Base-by-base conservation (phyloP, 1,140 invertebrate species). In the Adelges cooleyi region DNA sequence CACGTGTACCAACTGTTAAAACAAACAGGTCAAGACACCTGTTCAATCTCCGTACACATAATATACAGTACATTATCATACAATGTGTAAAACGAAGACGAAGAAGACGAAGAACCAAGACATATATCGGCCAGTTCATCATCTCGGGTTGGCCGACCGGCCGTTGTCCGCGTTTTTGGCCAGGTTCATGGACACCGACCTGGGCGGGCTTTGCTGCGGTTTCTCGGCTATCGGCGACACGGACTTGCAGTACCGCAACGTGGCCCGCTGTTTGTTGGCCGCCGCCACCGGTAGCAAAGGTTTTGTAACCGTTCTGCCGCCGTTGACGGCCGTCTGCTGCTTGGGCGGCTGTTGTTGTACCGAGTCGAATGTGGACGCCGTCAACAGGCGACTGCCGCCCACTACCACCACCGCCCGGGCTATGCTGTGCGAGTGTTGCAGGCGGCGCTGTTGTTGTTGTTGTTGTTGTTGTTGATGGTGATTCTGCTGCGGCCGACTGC, bases 101-200 rank as follows among this genome's bases (percentile, higher is more conserved):
- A n/a, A n/a, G n/a, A n/a, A n/a, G n/a, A n/a, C n/a, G n/a, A n/a
- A n/a, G n/a, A n/a, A n/a, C n/a, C n/a, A n/a, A n/a, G n/a, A n/a
- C n/a, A n/a, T n/a, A n/a, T n/a, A n/a, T n/a, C n/a, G n/a, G 29
- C 2, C 10, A 13, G 40, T 20, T 20, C 18, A 56, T 62, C 56
- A 62, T 13, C 42, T 62, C 17, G n/a, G 23, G 15, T 25, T 33
- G 5, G 46, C 17, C 23, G 27, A 25, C 46, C 56, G 38, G n/a
- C 33, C 11, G 22, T 9, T 15, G 38, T n/a, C 22, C 9, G 2
- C 9, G 22, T 15, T 9, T 4, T 48, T 1, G 38, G 40, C 9
- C 3, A 62, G 40, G 56, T 62, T 62, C 56, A 62, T 62, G 27
- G 56, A 62, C 42, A 33, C 56, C 23, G 56, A 62, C 40, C 56